Conservation (phyloP, 2,797 vertebrate species). For the Rhinophrynus dorsalis region DNA sequence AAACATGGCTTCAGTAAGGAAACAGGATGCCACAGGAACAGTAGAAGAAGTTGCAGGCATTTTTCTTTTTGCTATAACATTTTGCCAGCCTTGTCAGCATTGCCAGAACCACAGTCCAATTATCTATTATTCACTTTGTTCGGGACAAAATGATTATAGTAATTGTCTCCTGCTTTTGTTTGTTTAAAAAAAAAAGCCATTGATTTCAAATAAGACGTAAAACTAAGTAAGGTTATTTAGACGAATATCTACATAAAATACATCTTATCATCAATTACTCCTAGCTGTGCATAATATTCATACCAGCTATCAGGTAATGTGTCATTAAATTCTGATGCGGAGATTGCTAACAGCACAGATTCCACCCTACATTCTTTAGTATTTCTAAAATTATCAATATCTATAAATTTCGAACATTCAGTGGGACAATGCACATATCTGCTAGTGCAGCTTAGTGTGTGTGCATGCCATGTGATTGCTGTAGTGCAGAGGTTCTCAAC, state of each 20-base stretch:
- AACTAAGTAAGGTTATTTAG: not conserved
- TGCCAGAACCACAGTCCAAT: slow-evolving; percentile 52
- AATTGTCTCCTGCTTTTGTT: slow-evolving; percentile 26
- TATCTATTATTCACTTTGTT: slow-evolving; percentile 22
- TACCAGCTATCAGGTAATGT: slow-evolving; percentile 7
- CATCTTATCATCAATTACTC: slow-evolving; percentile 23
- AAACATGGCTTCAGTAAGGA: no score
- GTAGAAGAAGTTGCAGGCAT: no score
- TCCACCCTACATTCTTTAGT: no score
- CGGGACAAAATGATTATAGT: slow-evolving; percentile 46
- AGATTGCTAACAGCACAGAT: not conserved
- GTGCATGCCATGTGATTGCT: no score
- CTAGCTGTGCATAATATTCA: not conserved
- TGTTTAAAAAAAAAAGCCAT: not conserved
- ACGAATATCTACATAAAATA: slow-evolving; percentile 9
- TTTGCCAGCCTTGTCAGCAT: no score
- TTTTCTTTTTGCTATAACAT: no score
- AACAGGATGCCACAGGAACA: no score
- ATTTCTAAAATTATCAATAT: no score
- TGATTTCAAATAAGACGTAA: slow-evolving; percentile 4
- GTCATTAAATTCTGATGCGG: not conserved
- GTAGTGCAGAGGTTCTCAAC: no score
- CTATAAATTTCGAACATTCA: no score
- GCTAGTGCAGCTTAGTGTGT: no score
- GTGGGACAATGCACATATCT: no score